Evolutionary conservation across 2,113 vertebrate genomes (phyloP), one percentile per base, ranked within the genome.

Genomic region (Hipposideros armiger): DNA sequence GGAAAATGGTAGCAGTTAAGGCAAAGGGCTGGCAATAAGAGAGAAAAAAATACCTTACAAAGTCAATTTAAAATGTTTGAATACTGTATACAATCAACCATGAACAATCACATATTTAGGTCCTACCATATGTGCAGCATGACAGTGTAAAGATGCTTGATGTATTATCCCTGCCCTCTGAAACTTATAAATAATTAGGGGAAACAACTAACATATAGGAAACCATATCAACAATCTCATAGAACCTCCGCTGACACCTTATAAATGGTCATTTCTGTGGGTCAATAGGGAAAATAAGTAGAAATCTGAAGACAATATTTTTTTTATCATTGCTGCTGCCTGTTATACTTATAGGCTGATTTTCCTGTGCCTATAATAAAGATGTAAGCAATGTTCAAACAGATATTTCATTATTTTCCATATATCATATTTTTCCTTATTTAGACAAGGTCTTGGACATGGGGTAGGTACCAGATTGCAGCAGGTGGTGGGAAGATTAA

Each of bases 391-490:
- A 40, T n/a, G 26, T 76, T 24, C 24, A 87, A 64, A 84, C 24
- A 56, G 45, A 7, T 30, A 74, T 67, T 76, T 96, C 28, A 30
- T 87, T 84, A 45, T 89, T 64, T 92, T 56, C 14, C 30, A 30
- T 9, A 5, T 72, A 19, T 2, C 20, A 13, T 36, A 14, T 54
- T 92, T 60, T 84, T 94, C 36, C 56, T 81, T 66, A 11, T 69
- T 73, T 87, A 93, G 73, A 15, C 62, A 47, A 47, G 26, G 56
- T 76, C 74, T 47, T 93, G 9, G 22, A 81, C 47, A 74, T 52
- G 47, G 56, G 14, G 2, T 67, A 69, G 28, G 50, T 47, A 87
- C 56, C 90, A 94, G 92, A 92, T 88, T 91, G 66, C 42, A 95
- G 50, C 66, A 88, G 77, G 58, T 73, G 32, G 64, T 93, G 32